These are phyloP conservation scores for Strigamia transsilvanica DNA, from an alignment of 2,888 invertebrate genomes.

Conservation along the genomic window DNA sequence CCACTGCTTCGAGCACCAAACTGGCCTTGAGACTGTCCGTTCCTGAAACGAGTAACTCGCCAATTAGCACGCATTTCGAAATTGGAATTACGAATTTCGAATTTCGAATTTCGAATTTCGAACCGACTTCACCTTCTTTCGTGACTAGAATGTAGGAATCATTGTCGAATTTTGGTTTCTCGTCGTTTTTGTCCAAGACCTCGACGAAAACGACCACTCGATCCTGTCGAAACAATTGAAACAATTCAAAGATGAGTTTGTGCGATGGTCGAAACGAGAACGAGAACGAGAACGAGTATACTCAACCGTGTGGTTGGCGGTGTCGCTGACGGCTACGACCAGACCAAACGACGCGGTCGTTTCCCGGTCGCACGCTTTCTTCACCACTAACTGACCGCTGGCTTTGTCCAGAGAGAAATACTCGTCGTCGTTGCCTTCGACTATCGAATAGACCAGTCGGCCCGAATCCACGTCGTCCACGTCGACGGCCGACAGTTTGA, in stretches of 20 bases:
- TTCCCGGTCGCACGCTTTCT: constrained; percentile 76
- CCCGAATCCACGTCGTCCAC: constrained; percentile 59
- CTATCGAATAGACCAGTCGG: constrained; percentile 59
- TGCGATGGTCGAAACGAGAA: background rate
- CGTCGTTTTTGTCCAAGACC: constrained; percentile 60
- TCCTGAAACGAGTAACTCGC: constrained; percentile 55
- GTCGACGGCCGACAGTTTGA: constrained; percentile 59
- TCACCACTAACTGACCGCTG: constrained; percentile 71
- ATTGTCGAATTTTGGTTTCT: constrained; percentile 59
- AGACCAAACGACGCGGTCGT: constrained; percentile 71
- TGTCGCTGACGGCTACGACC: constrained; percentile 44
- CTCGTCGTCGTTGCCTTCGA: constrained; percentile 74
- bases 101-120: too few species aligned
- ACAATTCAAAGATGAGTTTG: too few species aligned
- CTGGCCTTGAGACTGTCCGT: constrained; percentile 61
- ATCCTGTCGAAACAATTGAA: constrained; percentile 54
- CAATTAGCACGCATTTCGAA: too few species aligned
- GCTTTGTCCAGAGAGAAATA: constrained; percentile 75
- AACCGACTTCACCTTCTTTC: constrained; percentile 58
- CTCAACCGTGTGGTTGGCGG: constrained; percentile 46
- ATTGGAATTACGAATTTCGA: too few species aligned
- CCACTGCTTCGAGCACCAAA: constrained; percentile 75
- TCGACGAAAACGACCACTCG: constrained; percentile 57
- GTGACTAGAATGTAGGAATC: constrained; percentile 60
- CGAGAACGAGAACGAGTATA: background rate